Evolutionary conservation across 2,888 invertebrate species (phyloP).

Genomic region (Enchytraeus crypticus): DNA sequence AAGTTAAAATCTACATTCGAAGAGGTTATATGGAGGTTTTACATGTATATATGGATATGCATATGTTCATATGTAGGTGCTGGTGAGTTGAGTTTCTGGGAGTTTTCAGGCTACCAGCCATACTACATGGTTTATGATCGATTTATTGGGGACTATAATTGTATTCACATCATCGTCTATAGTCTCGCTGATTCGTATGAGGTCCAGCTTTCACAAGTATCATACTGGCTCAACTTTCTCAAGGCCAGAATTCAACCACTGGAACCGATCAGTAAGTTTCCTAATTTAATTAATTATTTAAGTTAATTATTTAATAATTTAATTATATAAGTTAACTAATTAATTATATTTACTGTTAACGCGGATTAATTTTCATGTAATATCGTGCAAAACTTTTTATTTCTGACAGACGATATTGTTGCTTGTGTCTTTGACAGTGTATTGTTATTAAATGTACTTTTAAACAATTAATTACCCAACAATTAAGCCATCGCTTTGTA

Average conservation of each 20-base stretch:
- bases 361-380: background rate
- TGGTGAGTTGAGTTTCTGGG: slow-evolving; percentile 64
- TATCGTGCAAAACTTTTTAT: background rate
- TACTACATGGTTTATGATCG: slow-evolving; percentile 63
- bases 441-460: too few relatives aligned
- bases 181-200: slow-evolving; percentile 61
- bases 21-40: too few relatives aligned
- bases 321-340: background rate
- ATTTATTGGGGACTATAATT: slow-evolving; percentile 58
- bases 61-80: slow-evolving; percentile 46
- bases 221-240: slow-evolving; percentile 68
- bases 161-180: slow-evolving; percentile 61
- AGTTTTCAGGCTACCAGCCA: slow-evolving; percentile 67
- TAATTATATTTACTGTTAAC: background rate
- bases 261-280: slow-evolving; percentile 41
- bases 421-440: too few relatives aligned
- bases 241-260: slow-evolving; percentile 58
- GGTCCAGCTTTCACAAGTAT: slow-evolving; percentile 54
- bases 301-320: background rate
- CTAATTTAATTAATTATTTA: background rate
- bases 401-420: too few relatives aligned
- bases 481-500: too few relatives aligned
- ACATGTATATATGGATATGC: too few relatives aligned
- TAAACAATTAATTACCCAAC: too few relatives aligned
- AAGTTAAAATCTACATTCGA: too few relatives aligned